Evolutionary conservation across 2,888 invertebrate species (phyloP).

Genomic region (Oscheius sp.): DNA sequence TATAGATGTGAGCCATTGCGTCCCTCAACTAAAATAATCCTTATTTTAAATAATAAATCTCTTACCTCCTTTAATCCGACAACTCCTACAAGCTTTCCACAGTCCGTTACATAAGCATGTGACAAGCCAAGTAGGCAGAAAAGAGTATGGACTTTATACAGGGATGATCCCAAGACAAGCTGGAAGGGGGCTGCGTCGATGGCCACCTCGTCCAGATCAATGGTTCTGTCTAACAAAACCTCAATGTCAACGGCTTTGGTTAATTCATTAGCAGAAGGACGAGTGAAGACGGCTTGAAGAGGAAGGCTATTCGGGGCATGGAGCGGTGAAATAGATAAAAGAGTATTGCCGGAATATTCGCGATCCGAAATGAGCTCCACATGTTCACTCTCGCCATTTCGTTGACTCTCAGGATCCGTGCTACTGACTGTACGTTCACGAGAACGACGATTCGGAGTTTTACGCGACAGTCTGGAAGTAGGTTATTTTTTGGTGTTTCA

Average conservation of each 20-base stretch:
- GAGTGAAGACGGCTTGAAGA: slow-evolving; percentile 52
- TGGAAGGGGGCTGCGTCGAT: slow-evolving; percentile 62
- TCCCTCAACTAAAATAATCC: slow-evolving; percentile 47
- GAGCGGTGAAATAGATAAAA: slow-evolving; percentile 53
- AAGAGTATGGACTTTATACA: slow-evolving; percentile 59
- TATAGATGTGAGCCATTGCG: slow-evolving; percentile 55
- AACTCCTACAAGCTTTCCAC: slow-evolving; percentile 57
- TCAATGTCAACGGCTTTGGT: slow-evolving; percentile 35
- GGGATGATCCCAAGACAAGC: slow-evolving; percentile 52
- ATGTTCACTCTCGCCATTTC: slow-evolving; percentile 32
- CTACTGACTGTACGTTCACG: slow-evolving; percentile 15
- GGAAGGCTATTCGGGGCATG: slow-evolving; percentile 54
- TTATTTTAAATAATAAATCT: background rate
- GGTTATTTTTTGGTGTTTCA: too few species aligned
- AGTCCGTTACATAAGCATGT: slow-evolving; percentile 60
- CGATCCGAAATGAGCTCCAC: slow-evolving; percentile 49
- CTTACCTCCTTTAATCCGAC: slow-evolving; percentile 56
- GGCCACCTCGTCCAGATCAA: slow-evolving; percentile 54
- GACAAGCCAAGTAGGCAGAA: slow-evolving; percentile 58
- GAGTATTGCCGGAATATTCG: slow-evolving; percentile 50
- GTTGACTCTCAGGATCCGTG: slow-evolving; percentile 36
- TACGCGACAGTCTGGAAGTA: slow-evolving; percentile 13
- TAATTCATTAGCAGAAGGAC: slow-evolving; percentile 41
- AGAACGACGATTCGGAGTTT: slow-evolving; percentile 12
- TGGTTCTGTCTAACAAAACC: slow-evolving; percentile 44